Evolutionary conservation across 2,113 vertebrate genomes (phyloP).

Genomic region (Chaetorhynchus papuensis): DNA sequence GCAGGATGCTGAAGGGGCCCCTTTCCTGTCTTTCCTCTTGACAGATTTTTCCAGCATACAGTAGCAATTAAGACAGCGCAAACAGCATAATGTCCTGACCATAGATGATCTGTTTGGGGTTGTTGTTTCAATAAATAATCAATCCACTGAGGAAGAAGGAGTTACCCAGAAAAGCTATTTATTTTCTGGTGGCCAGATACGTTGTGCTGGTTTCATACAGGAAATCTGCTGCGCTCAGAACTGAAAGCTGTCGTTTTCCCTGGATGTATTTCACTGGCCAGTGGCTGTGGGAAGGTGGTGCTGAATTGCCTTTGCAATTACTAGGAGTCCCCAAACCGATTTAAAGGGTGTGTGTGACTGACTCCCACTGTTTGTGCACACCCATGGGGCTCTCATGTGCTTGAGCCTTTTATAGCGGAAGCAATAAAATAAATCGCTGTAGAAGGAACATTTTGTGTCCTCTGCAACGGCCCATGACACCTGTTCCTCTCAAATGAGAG

Average conservation of each 20-base stretch:
- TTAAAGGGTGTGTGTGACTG: not conserved
- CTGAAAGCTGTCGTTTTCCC: not conserved
- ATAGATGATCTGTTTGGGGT: no score
- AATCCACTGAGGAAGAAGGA: not conserved
- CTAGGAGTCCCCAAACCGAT: not conserved
- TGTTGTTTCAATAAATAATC: not conserved
- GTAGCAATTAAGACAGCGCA: not conserved
- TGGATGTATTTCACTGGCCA: not conserved
- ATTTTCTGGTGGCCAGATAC: not conserved
- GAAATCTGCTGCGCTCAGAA: not conserved
- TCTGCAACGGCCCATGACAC: not conserved
- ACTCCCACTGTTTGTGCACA: not conserved
- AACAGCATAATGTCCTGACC: not conserved
- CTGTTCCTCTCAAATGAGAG: not conserved
- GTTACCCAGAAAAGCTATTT: not conserved
- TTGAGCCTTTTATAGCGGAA: not conserved
- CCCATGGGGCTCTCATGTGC: not conserved
- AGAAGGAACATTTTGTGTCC: not conserved
- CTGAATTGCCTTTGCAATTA: not conserved
- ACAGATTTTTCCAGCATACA: not conserved
- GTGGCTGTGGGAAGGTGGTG: not conserved
- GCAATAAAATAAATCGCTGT: not conserved
- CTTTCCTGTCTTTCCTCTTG: not conserved
- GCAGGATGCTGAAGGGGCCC: not conserved
- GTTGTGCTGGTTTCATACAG: not conserved